Conservation (phyloP, 2,797 vertebrate species). For the Chloroceryle inda region DNA sequence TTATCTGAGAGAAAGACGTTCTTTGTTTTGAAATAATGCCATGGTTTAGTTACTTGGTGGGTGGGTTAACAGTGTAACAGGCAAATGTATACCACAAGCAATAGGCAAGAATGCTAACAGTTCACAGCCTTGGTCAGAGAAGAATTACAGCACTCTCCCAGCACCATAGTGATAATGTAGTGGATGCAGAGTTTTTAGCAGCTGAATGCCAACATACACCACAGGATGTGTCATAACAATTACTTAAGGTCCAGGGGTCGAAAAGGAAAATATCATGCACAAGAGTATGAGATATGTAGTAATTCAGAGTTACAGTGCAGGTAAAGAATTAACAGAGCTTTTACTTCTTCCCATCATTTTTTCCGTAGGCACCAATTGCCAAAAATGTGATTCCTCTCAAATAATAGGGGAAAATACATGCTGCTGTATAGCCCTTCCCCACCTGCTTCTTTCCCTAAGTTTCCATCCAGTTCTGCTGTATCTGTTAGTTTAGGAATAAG, state of each 20-base stretch:
- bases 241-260: neutral
- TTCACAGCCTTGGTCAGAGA: neutral
- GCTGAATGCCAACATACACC: neutral
- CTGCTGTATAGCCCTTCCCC: neutral
- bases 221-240: neutral
- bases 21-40: neutral
- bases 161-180: fast-evolving
- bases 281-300: neutral
- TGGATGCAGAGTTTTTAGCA: neutral
- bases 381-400: neutral
- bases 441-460: neutral
- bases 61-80: neutral
- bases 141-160: neutral
- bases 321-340: neutral
- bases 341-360: neutral
- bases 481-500: neutral
- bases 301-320: neutral
- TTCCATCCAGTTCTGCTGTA: neutral
- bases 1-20: neutral
- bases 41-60: neutral
- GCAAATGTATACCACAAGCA: neutral
- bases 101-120: neutral
- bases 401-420: neutral
- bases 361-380: neutral
- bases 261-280: neutral